Conservation (phyloP, 2,113 vertebrate species). For the Sinocyclocheilus anshuiensis region DNA sequence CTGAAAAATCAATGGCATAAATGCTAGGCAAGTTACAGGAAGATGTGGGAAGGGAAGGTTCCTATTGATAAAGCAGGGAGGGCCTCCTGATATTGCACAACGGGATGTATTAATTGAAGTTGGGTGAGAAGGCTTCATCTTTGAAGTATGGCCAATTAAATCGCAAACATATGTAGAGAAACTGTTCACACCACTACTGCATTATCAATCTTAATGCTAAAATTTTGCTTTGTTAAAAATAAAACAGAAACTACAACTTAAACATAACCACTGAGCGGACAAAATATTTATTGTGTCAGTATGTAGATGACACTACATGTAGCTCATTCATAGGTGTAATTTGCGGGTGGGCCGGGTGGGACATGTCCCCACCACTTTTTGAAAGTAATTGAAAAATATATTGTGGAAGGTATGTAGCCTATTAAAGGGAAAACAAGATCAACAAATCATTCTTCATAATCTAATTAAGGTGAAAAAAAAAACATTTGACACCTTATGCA, state of each 20-base stretch:
- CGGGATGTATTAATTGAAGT: constrained; percentile 92
- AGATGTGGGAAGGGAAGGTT: constrained; percentile 93
- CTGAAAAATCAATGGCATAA: constrained; percentile 99
- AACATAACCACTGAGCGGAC: neutral
- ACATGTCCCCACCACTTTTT: no score
- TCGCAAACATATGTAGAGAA: constrained; percentile 69
- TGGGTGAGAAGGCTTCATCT: constrained; percentile 76
- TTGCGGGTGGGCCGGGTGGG: no score
- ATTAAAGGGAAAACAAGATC: no score
- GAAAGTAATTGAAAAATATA: no score
- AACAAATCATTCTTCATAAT: no score
- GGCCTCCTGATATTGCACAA: constrained; percentile 93
- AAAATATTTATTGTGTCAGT: neutral
- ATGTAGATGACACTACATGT: neutral
- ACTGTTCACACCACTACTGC: neutral
- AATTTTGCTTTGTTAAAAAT: neutral
- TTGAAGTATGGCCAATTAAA: constrained; percentile 81
- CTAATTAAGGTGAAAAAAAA: no score
- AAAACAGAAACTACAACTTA: neutral
- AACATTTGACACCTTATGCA: no score
- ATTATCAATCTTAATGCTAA: neutral
- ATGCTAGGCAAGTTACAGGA: constrained; percentile 99
- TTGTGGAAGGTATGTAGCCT: no score
- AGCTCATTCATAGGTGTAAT: no score
- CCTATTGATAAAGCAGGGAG: constrained; percentile 93